Conservation (phyloP, 2,113 vertebrate genomes). For the Indicator indicator region DNA sequence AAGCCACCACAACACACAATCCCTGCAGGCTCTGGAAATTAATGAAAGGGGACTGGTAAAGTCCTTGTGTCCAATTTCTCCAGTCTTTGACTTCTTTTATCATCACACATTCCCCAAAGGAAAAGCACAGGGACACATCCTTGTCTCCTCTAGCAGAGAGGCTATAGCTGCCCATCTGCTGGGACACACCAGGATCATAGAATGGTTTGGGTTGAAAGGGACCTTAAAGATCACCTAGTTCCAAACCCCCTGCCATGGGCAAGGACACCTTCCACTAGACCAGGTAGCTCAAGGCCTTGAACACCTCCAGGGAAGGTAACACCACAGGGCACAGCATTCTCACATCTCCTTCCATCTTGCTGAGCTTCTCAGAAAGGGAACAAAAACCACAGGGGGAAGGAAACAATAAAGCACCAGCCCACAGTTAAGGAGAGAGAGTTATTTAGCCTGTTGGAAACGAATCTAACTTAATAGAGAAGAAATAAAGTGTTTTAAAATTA, state of each 20-base stretch:
- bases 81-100: neutral
- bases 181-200: neutral
- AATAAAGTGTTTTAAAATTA: constrained; percentile 46
- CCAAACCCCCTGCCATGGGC: no score
- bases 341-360: neutral
- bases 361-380: neutral
- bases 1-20: accelerated
- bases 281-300: no score
- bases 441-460: neutral
- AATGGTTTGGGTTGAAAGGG: no score
- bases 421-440: neutral
- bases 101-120: neutral
- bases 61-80: accelerated
- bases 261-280: no score
- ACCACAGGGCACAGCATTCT: accelerated
- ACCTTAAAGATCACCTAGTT: no score
- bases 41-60: no score
- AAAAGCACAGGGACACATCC: neutral
- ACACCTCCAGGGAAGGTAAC: neutral
- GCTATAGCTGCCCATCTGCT: neutral
- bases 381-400: neutral
- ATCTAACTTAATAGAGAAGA: constrained; percentile 5
- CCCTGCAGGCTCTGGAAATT: neutral
- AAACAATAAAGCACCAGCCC: neutral
- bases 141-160: neutral